A percentile compares a stretch with the other conserved stretches of the same genome.
Conservation (phyloP, 1,140 invertebrate species). For the Ceratoteleas bidentatus region DNA sequence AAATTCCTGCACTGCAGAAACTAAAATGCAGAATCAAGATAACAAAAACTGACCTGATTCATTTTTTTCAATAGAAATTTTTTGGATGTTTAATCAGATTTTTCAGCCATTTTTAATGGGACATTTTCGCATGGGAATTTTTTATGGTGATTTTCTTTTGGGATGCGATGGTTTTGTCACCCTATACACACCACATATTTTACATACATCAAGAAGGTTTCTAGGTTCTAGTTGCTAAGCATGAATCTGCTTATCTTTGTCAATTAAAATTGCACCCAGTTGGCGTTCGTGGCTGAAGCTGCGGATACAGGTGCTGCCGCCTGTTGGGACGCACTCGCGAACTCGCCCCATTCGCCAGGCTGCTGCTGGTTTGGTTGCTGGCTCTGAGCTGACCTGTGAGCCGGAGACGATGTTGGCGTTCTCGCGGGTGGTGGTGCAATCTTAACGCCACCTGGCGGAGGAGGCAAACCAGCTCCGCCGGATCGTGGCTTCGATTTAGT, state of each 20-base stretch:
- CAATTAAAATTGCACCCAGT: constrained; percentile 88
- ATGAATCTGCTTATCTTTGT: constrained; percentile 52
- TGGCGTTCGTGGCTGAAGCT: constrained; percentile 80
- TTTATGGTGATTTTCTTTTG: too few species aligned
- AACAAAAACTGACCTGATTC: too few species aligned
- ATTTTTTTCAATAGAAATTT: too few species aligned
- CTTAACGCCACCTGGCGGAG: constrained; percentile 90
- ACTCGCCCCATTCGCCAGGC: constrained; percentile 90
- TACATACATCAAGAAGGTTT: constrained; percentile 68
- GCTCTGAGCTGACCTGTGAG: constrained; percentile 83
- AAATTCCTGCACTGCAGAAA: too few species aligned
- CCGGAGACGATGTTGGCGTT: constrained; percentile 86
- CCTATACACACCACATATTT: constrained; percentile 53
- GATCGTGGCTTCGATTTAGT: constrained; percentile 84
- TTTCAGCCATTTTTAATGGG: too few species aligned
- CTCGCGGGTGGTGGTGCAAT: constrained; percentile 85
- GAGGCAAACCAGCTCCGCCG: constrained; percentile 87
- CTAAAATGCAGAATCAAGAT: too few species aligned
- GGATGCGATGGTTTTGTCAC: too few species aligned
- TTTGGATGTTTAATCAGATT: too few species aligned
- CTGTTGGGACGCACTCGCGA: constrained; percentile 83
- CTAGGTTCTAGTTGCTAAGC: constrained; percentile 66
- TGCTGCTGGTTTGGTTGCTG: constrained; percentile 81
- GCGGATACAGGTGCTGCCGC: constrained; percentile 77
- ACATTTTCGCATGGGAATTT: too few species aligned